Evolutionary conservation across 2,797 vertebrate species (phyloP).

Genomic region (Parambassis ranga): DNA sequence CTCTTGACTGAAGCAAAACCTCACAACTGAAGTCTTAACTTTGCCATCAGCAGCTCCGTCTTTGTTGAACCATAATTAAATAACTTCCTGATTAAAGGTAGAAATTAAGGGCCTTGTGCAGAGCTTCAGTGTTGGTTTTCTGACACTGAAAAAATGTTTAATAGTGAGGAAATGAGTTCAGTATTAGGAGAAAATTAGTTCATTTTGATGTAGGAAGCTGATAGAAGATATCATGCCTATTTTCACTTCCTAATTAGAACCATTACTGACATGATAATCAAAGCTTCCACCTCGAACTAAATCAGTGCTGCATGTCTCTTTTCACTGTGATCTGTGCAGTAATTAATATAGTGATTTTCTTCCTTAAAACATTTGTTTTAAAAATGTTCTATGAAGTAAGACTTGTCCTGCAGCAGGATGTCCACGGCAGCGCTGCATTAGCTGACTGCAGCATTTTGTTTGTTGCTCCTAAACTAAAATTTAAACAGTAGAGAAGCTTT

Average conservation of each 20-base stretch:
- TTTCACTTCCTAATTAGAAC: conserved; percentile 24
- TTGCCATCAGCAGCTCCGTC: not conserved
- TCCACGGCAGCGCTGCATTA: not conserved
- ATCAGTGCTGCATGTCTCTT: conserved; percentile 2
- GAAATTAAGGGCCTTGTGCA: not conserved
- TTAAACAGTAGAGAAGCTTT: not conserved
- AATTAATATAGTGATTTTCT: no score
- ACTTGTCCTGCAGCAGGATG: not conserved
- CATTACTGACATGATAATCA: conserved; percentile 24
- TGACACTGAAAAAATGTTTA: conserved; percentile 2
- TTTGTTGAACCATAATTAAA: conserved; percentile 20
- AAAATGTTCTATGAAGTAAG: not conserved
- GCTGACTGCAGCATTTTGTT: not conserved
- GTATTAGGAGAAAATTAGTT: conserved; percentile 22
- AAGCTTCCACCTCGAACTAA: conserved; percentile 11
- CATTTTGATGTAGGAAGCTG: conserved; percentile 5
- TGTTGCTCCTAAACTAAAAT: not conserved
- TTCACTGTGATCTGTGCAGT: not conserved
- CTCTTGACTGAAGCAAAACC: not conserved
- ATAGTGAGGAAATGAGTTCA: conserved; percentile 31
- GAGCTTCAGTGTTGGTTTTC: not conserved
- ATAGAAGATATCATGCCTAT: conserved; percentile 2
- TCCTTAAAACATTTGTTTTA: no score
- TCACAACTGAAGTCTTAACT: not conserved
- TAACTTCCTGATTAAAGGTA: conserved; percentile 1